phyloP scores from a whole-genome alignment of 2,888 invertebrate species.

The Rhagonycha fulva region DNA sequence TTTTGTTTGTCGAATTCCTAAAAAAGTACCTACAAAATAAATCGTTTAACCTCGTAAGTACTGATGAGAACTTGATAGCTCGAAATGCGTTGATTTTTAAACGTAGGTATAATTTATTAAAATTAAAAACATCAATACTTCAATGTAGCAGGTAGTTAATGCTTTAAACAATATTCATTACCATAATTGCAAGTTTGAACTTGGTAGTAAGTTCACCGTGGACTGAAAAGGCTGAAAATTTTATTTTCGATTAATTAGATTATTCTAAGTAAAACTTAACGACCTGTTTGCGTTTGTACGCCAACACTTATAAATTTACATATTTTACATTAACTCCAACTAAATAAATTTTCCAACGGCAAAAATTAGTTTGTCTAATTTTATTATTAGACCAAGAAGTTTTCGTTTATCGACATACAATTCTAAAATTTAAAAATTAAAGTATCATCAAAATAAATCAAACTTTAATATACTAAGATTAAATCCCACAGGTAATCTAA shows the following conservation, averaged over 20 bases:
- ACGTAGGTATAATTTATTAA: neutral
- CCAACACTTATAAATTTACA: slow-evolving; percentile 1
- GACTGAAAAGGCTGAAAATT: neutral
- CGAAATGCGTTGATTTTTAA: neutral
- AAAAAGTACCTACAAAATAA: neutral
- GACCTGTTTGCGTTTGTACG: slow-evolving; percentile 2
- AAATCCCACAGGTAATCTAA: slow-evolving; percentile 41
- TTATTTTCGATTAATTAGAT: slow-evolving; percentile 2
- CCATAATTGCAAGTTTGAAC: neutral
- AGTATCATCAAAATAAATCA: neutral
- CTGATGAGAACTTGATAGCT: neutral
- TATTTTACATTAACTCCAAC: neutral
- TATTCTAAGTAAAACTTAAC: slow-evolving; percentile 2
- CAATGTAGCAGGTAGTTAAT: neutral
- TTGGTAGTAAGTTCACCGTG: neutral
- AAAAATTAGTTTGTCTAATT: neutral
- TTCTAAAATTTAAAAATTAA: neutral
- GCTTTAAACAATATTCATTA: neutral
- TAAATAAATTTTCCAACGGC: neutral
- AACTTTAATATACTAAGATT: neutral
- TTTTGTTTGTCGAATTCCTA: neutral
- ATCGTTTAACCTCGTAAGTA: neutral
- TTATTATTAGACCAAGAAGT: neutral
- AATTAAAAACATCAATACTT: neutral
- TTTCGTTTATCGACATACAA: neutral